Percentiles rank a stretch among this genome's conserved stretches.
These are phyloP conservation scores for Zootoca vivipara DNA, from an alignment of 2,113 vertebrate species.

Conservation along the genomic window DNA sequence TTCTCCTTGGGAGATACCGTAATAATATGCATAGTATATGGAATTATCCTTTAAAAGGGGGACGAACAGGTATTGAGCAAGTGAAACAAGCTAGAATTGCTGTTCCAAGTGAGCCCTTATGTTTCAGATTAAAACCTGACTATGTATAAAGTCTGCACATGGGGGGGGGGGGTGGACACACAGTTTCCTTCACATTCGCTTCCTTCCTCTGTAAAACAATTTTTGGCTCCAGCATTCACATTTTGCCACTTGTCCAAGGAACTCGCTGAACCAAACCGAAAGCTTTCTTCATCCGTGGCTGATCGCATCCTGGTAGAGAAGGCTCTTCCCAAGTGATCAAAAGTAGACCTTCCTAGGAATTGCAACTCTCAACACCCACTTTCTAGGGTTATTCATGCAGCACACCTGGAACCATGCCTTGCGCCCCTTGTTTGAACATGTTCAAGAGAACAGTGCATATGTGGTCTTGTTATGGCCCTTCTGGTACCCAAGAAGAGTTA, in stretches of 20 bases:
- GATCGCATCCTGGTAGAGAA: neutral
- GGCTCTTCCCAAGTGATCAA: neutral
- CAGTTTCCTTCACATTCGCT: neutral
- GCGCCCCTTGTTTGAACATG: neutral
- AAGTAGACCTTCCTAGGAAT: neutral
- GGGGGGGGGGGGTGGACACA: neutral
- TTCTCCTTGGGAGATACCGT: slow-evolving; percentile 25
- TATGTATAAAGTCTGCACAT: neutral
- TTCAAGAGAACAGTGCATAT: neutral
- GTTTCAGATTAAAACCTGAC: neutral
- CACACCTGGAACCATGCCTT: neutral
- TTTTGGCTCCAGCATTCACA: neutral
- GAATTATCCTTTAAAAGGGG: neutral
- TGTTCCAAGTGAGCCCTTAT: neutral
- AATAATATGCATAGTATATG: slow-evolving; percentile 10
- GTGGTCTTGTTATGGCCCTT: neutral
- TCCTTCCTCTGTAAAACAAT: neutral
- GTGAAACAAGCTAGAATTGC: neutral
- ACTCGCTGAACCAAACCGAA: neutral
- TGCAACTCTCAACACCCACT: neutral
- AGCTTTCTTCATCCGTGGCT: neutral
- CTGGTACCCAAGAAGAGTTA: neutral
- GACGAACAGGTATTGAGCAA: neutral
- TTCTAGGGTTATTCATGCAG: neutral
- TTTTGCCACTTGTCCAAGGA: neutral